phyloP scores from a whole-genome alignment of 2,888 invertebrate species.

The Nomada flava region DNA sequence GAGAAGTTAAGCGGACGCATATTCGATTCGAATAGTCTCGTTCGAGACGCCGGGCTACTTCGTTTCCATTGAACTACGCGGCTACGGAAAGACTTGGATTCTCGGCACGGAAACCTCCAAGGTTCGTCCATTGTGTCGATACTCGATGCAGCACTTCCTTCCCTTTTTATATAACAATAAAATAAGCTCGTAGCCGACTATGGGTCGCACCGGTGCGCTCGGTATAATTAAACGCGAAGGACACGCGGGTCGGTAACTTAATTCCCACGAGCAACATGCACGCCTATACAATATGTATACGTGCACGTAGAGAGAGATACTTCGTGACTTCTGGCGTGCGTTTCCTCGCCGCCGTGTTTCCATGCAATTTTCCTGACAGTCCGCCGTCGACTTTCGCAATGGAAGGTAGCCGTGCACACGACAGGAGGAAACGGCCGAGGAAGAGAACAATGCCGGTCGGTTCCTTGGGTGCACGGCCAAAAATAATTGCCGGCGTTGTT shows the following conservation, averaged over 20 bases:
- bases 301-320: constrained; percentile 14
- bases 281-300: neutral
- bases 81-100: constrained; percentile 22
- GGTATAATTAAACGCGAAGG: constrained; percentile 72
- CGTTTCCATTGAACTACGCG: constrained; percentile 7
- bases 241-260: constrained; percentile 70
- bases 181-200: constrained; percentile 53
- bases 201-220: constrained; percentile 52
- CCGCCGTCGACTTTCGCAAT: constrained; percentile 34
- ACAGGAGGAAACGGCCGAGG: constrained; percentile 22
- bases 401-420: constrained; percentile 26
- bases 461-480: neutral
- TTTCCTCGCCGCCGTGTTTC: constrained; percentile 44
- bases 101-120: constrained; percentile 62
- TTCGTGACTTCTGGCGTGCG: constrained; percentile 53
- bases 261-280: constrained; percentile 69
- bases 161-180: constrained; percentile 64
- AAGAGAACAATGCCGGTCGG: constrained; percentile 1
- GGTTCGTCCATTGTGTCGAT: constrained; percentile 66
- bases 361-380: constrained; percentile 53
- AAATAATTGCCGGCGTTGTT: neutral
- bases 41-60: neutral
- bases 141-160: constrained; percentile 60
- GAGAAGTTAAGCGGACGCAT: neutral
- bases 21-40: neutral